phyloP scores from a whole-genome alignment of 2,113 vertebrate genomes.

The Mustela lutreola region DNA sequence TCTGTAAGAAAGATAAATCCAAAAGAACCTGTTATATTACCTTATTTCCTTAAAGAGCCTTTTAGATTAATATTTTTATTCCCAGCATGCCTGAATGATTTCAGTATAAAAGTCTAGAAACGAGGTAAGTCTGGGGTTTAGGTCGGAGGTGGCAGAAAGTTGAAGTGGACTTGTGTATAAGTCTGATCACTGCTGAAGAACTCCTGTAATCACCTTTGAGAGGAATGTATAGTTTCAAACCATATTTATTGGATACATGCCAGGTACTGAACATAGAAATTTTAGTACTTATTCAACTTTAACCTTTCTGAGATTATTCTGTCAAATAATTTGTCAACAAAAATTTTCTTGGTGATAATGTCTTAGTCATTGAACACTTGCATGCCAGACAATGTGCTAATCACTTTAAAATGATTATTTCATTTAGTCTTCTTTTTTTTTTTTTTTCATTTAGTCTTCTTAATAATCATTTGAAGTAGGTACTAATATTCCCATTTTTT shows the following conservation, averaged over 20 bases:
- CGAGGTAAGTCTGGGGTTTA: not conserved
- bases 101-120: not conserved
- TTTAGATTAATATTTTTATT: slow-evolving; percentile 58
- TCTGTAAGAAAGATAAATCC: slow-evolving; percentile 29
- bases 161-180: not conserved
- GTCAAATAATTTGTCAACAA: not conserved
- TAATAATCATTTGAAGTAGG: not conserved
- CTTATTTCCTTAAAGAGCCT: not conserved
- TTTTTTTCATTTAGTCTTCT: not conserved
- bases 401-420: slow-evolving; percentile 24
- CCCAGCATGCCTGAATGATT: not conserved
- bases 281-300: not conserved
- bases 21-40: not conserved
- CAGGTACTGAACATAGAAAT: not conserved
- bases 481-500: not conserved
- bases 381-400: not conserved
- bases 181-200: not conserved
- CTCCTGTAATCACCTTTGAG: not conserved
- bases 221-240: not conserved
- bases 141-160: not conserved
- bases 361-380: not conserved
- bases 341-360: not conserved
- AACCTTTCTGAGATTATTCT: not conserved
- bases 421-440: not conserved
- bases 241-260: not conserved